These are phyloP conservation scores for Perccottus glenii DNA, from an alignment of 2,113 vertebrate genomes.

Conservation along the genomic window DNA sequence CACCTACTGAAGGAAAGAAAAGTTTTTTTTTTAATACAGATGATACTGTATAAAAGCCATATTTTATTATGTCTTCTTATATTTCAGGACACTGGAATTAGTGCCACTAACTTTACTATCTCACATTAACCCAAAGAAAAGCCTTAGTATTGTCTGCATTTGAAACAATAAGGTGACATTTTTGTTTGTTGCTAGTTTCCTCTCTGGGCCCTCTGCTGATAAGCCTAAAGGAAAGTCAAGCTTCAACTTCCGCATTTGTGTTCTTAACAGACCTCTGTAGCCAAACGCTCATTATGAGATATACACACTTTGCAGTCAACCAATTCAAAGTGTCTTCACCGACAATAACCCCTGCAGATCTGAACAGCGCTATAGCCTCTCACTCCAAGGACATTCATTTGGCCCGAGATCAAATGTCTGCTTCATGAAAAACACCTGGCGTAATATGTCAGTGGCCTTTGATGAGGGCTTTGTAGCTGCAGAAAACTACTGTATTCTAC, in stretches of 20 bases:
- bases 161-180: slow-evolving; percentile 11
- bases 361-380: background rate
- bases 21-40: no score
- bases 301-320: background rate
- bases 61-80: no score
- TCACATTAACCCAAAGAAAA: background rate
- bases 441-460: background rate
- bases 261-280: background rate
- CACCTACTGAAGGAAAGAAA: no score
- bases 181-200: slow-evolving; percentile 29
- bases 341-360: background rate
- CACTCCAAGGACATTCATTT: background rate
- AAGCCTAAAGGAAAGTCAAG: slow-evolving; percentile 29
- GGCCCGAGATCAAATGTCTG: background rate
- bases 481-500: background rate
- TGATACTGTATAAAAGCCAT: no score
- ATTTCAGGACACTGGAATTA: no score
- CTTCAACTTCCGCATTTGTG: slow-evolving; percentile 20
- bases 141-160: background rate
- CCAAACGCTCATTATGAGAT: background rate
- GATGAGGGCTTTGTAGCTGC: background rate
- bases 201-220: slow-evolving; percentile 32
- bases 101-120: background rate
- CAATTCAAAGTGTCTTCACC: background rate
- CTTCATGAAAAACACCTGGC: background rate